phyloP scores from a whole-genome alignment of 1,140 invertebrate genomes.

The Leptinotarsa texana region DNA sequence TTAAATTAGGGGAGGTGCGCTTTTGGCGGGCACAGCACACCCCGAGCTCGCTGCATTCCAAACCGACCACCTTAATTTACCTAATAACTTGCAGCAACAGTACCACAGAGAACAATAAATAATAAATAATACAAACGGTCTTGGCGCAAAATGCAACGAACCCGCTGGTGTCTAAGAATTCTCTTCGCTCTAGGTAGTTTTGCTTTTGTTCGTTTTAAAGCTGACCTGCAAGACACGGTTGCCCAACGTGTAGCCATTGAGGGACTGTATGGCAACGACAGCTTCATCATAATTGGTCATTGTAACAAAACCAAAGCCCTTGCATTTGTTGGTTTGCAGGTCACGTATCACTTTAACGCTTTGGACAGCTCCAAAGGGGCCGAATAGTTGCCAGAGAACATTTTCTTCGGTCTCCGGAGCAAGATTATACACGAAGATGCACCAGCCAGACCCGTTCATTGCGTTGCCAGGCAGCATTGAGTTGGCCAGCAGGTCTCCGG shows the following conservation, averaged over 20 bases:
- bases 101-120: slow-evolving; percentile 36
- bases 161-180: slow-evolving; percentile 39
- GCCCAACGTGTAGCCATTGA: slow-evolving; percentile 97
- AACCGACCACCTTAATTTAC: slow-evolving; percentile 39
- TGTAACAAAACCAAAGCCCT: slow-evolving; percentile 99
- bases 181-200: slow-evolving; percentile 72
- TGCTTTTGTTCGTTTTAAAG: slow-evolving; percentile 95
- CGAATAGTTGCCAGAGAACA: slow-evolving; percentile 98
- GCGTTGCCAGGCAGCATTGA: slow-evolving; percentile 82
- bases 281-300: slow-evolving; percentile 99
- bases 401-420: slow-evolving; percentile 98
- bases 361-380: slow-evolving; percentile 97
- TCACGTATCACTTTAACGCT: slow-evolving; percentile 98
- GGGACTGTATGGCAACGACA: slow-evolving; percentile 93
- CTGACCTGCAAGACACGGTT: slow-evolving; percentile 98
- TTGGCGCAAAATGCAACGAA: slow-evolving; percentile 33
- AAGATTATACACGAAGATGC: slow-evolving; percentile 98
- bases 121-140: slow-evolving; percentile 37
- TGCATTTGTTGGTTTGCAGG: slow-evolving; percentile 98
- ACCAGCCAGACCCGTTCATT: slow-evolving; percentile 89
- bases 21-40: slow-evolving; percentile 28
- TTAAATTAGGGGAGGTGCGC: slow-evolving; percentile 40
- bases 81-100: slow-evolving; percentile 29
- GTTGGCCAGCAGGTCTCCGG: slow-evolving; percentile 87
- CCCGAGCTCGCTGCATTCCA: slow-evolving; percentile 34